A percentile compares a stretch with the other conserved stretches of the same genome.
Evolutionary conservation across 2,797 vertebrate species (phyloP).

Genomic region (Gymnoscopelus braueri): DNA sequence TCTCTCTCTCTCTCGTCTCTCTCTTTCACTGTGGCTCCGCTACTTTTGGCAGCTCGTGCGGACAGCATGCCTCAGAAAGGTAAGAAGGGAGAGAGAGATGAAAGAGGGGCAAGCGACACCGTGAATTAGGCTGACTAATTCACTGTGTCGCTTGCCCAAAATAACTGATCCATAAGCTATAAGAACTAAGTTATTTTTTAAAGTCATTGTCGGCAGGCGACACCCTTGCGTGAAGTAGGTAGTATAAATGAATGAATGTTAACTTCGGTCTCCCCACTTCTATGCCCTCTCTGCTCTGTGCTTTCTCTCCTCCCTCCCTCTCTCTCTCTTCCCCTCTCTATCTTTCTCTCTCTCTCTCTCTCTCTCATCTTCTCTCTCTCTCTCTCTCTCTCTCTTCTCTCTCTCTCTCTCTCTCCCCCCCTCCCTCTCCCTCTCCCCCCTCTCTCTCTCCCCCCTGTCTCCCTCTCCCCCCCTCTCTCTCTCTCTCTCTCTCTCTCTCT

Average conservation of each 20-base stretch:
- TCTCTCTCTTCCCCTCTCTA: background rate
- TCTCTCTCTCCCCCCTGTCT: no score
- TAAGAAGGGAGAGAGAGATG: conserved; percentile 73
- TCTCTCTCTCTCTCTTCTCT: background rate
- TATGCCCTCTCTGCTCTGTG: no score
- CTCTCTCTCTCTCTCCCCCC: conserved; percentile 1
- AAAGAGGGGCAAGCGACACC: no score
- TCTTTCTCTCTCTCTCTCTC: conserved; percentile 3
- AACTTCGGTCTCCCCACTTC: background rate
- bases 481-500: conserved; percentile 11
- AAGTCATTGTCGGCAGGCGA: no score
- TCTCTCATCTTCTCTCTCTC: background rate
- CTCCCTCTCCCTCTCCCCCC: no score
- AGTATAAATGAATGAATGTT: background rate
- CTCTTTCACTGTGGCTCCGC: conserved; percentile 41
- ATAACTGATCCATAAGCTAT: no score
- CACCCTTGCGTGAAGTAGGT: no score
- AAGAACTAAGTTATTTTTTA: no score
- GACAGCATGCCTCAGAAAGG: conserved; percentile 92
- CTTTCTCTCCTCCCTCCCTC: background rate
- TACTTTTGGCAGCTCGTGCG: conserved; percentile 68
- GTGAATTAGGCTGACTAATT: no score
- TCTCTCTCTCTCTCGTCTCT: conserved; percentile 50
- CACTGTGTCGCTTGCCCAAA: no score
- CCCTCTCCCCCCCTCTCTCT: background rate